Evolutionary conservation across 2,888 invertebrate species (phyloP).

Genomic region (Tetragnatha montana): DNA sequence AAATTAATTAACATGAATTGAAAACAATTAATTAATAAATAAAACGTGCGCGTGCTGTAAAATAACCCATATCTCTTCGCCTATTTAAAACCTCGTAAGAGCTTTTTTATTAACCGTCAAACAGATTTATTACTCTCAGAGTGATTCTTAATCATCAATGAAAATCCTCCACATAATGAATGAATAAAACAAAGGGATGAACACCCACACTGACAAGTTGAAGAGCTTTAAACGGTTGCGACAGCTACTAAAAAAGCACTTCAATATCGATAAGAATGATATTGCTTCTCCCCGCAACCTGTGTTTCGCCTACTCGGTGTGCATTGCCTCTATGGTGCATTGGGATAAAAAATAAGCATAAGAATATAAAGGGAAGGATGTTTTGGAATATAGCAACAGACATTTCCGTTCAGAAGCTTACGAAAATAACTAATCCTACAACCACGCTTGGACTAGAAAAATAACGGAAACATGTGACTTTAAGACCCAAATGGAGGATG

Average conservation of each 20-base stretch:
- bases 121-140: not conserved
- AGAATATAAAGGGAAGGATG: slow-evolving; percentile 8
- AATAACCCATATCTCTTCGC: too few species aligned
- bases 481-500: too few species aligned
- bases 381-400: slow-evolving; percentile 4
- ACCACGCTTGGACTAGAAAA: too few species aligned
- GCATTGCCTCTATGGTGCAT: not conserved
- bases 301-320: not conserved
- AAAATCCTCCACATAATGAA: not conserved
- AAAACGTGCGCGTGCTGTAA: too few species aligned
- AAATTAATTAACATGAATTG: too few species aligned
- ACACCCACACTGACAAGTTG: slow-evolving; percentile 25
- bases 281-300: not conserved
- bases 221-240: slow-evolving; percentile 28
- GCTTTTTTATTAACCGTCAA: not conserved
- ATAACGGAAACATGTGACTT: too few species aligned
- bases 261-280: slow-evolving; percentile 15
- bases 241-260: slow-evolving; percentile 22
- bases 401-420: slow-evolving; percentile 10
- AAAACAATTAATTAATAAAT: too few species aligned
- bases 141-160: not conserved
- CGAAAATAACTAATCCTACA: too few species aligned
- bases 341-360: not conserved
- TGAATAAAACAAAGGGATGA: not conserved
- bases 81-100: too few species aligned